These are phyloP conservation scores for Meandrusa payeni DNA, from an alignment of 2,888 invertebrate species.

Conservation along the genomic window DNA sequence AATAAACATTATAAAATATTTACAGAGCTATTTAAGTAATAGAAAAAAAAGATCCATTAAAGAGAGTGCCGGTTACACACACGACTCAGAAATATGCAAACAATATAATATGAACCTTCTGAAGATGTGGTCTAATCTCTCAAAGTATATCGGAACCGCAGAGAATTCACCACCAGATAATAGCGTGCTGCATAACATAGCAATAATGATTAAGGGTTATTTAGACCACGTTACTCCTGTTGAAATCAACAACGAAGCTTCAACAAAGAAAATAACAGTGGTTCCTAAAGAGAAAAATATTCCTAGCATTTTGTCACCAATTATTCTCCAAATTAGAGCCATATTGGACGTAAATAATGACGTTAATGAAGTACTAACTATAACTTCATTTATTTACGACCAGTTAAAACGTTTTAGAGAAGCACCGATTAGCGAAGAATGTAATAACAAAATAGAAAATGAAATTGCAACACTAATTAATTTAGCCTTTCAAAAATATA, in stretches of 20 bases:
- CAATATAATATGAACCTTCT: constrained; percentile 15
- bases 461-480: constrained; percentile 12
- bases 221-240: constrained; percentile 19
- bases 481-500: constrained; percentile 12
- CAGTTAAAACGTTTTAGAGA: neutral
- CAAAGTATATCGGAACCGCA: constrained; percentile 12
- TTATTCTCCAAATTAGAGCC: constrained; percentile 10
- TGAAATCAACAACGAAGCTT: constrained; percentile 1
- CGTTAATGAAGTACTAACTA: neutral
- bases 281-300: constrained; percentile 5
- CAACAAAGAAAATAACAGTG: neutral
- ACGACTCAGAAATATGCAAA: constrained; percentile 18
- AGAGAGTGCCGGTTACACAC: constrained; percentile 21
- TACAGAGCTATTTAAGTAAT: constrained; percentile 5
- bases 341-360: neutral
- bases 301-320: constrained; percentile 3
- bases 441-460: constrained; percentile 8
- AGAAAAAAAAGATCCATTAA: constrained; percentile 14
- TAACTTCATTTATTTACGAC: constrained; percentile 3
- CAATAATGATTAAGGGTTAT: constrained; percentile 22
- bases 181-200: constrained; percentile 20
- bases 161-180: constrained; percentile 17
- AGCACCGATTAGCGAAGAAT: neutral
- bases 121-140: constrained; percentile 15
- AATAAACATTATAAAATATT: too few relatives aligned